Evolutionary conservation across 2,888 invertebrate genomes (phyloP).

Genomic region (Oxytorus armatus): DNA sequence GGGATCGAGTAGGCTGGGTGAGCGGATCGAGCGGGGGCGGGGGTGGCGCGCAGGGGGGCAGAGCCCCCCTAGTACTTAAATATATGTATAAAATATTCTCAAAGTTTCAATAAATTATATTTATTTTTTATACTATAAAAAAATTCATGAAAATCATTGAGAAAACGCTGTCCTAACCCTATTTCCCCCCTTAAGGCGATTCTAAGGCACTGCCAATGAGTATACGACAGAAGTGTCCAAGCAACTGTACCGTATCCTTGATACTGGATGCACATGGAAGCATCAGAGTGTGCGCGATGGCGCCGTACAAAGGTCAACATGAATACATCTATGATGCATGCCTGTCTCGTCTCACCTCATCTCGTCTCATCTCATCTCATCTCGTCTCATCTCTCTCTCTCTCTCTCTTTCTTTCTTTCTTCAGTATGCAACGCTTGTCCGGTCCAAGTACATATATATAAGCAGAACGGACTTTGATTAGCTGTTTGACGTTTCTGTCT

Average conservation of each 20-base stretch:
- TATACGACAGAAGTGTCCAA: not conserved
- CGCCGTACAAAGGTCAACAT: conserved; percentile 75
- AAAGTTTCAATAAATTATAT: too few relatives aligned
- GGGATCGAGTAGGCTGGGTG: too few relatives aligned
- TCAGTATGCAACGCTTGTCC: conserved; percentile 21
- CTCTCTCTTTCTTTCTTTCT: conserved; percentile 1
- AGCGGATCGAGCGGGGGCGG: too few relatives aligned
- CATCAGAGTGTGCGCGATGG: conserved; percentile 61
- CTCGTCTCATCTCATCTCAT: conserved; percentile 26
- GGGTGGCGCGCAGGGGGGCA: too few relatives aligned
- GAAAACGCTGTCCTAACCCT: too few relatives aligned
- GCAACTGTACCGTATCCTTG: conserved; percentile 37
- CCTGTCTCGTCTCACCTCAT: conserved; percentile 56
- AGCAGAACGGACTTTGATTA: conserved; percentile 60
- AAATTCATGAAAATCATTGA: too few relatives aligned
- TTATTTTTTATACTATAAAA: too few relatives aligned
- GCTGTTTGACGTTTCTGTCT: conserved; percentile 64
- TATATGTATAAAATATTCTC: too few relatives aligned
- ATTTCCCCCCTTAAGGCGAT: too few relatives aligned
- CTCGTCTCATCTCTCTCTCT: conserved; percentile 7
- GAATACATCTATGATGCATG: conserved; percentile 53
- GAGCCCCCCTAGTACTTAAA: too few relatives aligned
- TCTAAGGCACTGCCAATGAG: not conserved
- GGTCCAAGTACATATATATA: conserved; percentile 25
- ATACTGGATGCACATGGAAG: conserved; percentile 16